Evolutionary conservation across 2,113 vertebrate genomes (phyloP).

Genomic region (Rafetus swinhoei): DNA sequence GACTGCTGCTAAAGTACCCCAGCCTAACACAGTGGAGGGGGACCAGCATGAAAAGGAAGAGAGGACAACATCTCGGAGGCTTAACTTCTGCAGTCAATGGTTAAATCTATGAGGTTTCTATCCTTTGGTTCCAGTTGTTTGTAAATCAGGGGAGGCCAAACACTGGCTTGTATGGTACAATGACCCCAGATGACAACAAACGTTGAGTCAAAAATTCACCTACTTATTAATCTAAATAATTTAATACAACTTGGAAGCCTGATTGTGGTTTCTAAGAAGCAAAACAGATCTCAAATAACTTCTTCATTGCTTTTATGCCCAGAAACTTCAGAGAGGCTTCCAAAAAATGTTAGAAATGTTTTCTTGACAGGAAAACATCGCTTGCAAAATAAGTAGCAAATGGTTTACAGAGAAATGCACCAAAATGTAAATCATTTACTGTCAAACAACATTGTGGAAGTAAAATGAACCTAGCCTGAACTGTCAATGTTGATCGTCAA

Average conservation of each 20-base stretch:
- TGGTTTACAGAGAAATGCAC: background rate
- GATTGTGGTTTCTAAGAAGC: background rate
- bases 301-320: background rate
- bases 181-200: background rate
- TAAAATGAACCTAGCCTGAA: background rate
- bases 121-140: background rate
- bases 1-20: too few relatives aligned
- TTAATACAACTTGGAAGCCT: background rate
- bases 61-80: background rate
- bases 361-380: background rate
- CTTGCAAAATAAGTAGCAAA: background rate
- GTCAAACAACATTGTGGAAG: background rate
- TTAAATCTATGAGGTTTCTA: background rate
- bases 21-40: background rate
- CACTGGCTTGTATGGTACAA: background rate
- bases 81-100: background rate
- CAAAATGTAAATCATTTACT: background rate
- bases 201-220: background rate
- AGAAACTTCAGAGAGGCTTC: background rate
- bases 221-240: background rate
- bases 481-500: background rate
- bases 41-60: background rate
- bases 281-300: background rate
- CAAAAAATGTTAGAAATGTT: background rate
- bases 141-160: background rate